phyloP scores from a whole-genome alignment of 2,797 vertebrate species.

The Chaetophractus vellerosus region DNA sequence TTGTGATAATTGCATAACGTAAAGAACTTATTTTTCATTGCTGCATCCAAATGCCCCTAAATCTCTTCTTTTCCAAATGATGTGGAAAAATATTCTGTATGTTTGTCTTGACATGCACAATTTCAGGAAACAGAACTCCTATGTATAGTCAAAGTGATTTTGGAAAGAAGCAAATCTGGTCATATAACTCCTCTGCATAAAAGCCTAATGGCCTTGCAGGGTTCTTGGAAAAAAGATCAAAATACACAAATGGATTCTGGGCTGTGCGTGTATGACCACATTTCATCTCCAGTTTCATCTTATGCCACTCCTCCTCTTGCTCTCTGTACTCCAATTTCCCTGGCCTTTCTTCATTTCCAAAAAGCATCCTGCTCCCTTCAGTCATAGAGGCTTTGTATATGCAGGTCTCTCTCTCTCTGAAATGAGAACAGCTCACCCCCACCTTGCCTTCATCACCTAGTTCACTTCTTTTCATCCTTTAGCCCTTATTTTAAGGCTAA shows the following conservation, averaged over 20 bases:
- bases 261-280: too few species aligned
- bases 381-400: not conserved
- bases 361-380: not conserved
- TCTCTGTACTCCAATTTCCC: not conserved
- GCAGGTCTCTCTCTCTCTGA: not conserved
- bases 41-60: not conserved
- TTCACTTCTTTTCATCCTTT: not conserved
- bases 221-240: not conserved
- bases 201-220: not conserved
- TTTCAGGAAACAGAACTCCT: not conserved
- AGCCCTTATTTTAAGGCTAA: not conserved
- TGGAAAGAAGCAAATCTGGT: not conserved
- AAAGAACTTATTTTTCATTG: not conserved
- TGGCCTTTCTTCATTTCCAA: not conserved
- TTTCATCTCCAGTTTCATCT: not conserved
- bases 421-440: not conserved
- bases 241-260: not conserved
- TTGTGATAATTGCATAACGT: not conserved
- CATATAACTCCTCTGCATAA: not conserved
- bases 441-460: rapidly evolving
- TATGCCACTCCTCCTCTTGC: not conserved
- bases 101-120: not conserved
- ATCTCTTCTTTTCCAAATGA: not conserved
- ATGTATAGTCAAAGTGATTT: not conserved
- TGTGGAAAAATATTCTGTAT: not conserved